Conservation (phyloP, 2,888 invertebrate species). For the Drosophila ezoana region DNA sequence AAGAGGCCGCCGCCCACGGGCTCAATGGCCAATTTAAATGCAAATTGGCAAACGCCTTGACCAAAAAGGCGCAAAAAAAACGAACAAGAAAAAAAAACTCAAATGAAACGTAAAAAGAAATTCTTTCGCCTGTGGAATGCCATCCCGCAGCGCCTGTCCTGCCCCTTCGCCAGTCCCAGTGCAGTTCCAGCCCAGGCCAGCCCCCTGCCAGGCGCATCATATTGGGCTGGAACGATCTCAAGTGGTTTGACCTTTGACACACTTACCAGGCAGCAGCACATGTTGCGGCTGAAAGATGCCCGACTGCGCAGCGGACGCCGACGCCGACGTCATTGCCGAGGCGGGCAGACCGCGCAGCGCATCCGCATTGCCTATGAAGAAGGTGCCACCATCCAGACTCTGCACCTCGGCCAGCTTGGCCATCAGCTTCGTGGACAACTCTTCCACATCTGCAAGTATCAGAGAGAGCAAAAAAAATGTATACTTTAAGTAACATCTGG, state of each 20-base stretch:
- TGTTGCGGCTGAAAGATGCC: constrained; percentile 83
- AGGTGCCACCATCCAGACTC: constrained; percentile 84
- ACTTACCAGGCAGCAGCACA: constrained; percentile 84
- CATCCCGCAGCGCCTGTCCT: constrained; percentile 30
- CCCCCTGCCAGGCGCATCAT: constrained; percentile 31
- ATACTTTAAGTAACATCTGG: constrained; percentile 40
- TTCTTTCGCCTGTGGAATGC: constrained; percentile 25
- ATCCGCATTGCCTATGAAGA: constrained; percentile 85
- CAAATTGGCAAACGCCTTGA: constrained; percentile 66
- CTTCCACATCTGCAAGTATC: constrained; percentile 84
- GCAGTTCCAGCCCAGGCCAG: neutral
- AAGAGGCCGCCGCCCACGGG: constrained; percentile 56
- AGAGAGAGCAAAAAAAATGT: neutral
- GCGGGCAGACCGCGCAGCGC: constrained; percentile 81
- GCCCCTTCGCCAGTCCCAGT: too few species aligned
- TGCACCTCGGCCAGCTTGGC: constrained; percentile 85
- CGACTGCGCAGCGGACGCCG: constrained; percentile 59
- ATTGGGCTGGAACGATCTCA: constrained; percentile 34
- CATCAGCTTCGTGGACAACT: constrained; percentile 85
- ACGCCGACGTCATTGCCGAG: constrained; percentile 55
- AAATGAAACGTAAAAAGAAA: constrained; percentile 23
- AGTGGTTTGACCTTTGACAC: constrained; percentile 53
- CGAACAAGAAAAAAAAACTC: constrained; percentile 4
- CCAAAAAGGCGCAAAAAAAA: constrained; percentile 29
- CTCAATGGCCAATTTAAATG: constrained; percentile 65